Evolutionary conservation across 2,888 invertebrate genomes (phyloP).

Genomic region (Macrophya annulata): DNA sequence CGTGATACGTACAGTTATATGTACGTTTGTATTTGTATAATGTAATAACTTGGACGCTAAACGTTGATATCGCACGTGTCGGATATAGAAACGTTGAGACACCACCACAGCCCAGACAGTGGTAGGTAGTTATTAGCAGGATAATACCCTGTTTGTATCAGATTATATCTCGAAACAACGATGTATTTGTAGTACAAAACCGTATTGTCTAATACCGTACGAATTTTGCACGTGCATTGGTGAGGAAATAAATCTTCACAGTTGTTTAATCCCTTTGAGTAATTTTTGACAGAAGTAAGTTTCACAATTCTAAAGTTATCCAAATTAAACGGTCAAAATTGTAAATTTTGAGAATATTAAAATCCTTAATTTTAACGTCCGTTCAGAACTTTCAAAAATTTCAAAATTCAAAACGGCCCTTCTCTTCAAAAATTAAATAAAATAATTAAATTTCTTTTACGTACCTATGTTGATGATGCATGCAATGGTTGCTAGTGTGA

Average conservation of each 20-base stretch:
- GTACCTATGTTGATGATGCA: too few relatives aligned
- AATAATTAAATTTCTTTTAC: too few relatives aligned
- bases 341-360: too few relatives aligned
- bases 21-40: not conserved
- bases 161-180: slow-evolving; percentile 30
- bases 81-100: not conserved
- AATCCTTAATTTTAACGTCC: too few relatives aligned
- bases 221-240: not conserved
- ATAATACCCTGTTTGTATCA: slow-evolving; percentile 35
- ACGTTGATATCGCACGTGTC: slow-evolving; percentile 26
- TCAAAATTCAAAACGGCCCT: too few relatives aligned
- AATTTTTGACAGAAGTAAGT: not conserved
- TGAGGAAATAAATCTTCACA: not conserved
- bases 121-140: slow-evolving; percentile 10
- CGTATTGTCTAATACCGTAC: slow-evolving; percentile 18
- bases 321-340: not conserved
- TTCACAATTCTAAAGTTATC: not conserved
- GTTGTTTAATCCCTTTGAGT: not conserved
- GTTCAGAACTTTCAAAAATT: too few relatives aligned
- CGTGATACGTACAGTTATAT: not conserved
- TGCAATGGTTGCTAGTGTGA: too few relatives aligned
- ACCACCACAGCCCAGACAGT: not conserved
- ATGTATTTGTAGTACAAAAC: slow-evolving; percentile 3
- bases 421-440: too few relatives aligned
- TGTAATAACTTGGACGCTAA: slow-evolving; percentile 24